These are phyloP conservation scores for Plagodis dolabraria DNA, from an alignment of 2,888 invertebrate species.

Conservation along the genomic window DNA sequence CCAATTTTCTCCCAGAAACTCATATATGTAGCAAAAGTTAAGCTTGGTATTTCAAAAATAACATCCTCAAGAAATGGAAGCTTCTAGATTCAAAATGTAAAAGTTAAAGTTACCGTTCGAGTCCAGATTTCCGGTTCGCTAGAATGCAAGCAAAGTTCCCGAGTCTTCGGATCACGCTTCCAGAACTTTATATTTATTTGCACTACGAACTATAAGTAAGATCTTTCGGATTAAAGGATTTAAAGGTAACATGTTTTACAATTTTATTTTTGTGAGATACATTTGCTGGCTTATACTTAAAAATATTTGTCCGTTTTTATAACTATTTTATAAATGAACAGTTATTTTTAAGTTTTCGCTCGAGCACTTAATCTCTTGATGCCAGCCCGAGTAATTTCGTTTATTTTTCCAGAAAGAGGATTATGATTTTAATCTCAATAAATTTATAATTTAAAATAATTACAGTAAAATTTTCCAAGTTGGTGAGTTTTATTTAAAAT, in stretches of 20 bases:
- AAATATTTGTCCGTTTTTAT: too few relatives aligned
- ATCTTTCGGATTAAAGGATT: neutral
- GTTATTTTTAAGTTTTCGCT: too few relatives aligned
- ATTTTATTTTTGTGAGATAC: neutral
- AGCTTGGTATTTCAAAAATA: neutral
- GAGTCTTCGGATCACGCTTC: slow-evolving; percentile 17
- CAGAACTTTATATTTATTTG: slow-evolving; percentile 25
- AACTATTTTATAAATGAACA: too few relatives aligned
- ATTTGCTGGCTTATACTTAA: slow-evolving; percentile 1
- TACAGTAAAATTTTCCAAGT: too few relatives aligned
- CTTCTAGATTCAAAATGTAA: slow-evolving; percentile 21
- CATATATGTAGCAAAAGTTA: too few relatives aligned
- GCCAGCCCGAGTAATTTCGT: too few relatives aligned
- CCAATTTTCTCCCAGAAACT: too few relatives aligned
- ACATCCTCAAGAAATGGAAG: neutral
- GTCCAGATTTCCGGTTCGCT: slow-evolving; percentile 32
- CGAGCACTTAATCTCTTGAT: too few relatives aligned
- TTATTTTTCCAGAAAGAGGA: too few relatives aligned
- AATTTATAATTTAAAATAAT: too few relatives aligned
- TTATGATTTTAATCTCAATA: too few relatives aligned
- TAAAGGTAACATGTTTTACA: neutral
- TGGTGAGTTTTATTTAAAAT: too few relatives aligned
- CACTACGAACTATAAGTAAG: slow-evolving; percentile 8
- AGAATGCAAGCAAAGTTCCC: slow-evolving; percentile 5
- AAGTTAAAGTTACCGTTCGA: slow-evolving; percentile 29